Base-by-base conservation (phyloP, 1,140 invertebrate species). In the Apis laboriosa region DNA sequence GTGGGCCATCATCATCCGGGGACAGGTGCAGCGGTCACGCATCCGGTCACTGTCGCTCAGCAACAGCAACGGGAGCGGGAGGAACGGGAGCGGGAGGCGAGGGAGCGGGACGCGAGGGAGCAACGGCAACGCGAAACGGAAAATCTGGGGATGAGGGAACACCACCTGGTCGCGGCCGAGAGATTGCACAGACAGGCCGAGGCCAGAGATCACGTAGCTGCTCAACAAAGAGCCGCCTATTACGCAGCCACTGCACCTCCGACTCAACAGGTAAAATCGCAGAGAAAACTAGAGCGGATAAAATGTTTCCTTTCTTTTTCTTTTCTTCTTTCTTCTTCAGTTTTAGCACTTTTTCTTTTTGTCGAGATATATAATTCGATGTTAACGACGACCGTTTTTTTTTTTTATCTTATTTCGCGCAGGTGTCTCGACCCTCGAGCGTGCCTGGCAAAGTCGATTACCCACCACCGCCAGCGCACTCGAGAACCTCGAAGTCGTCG, bases 391-490 rank as follows among this genome's bases (percentile, higher is more conserved):
- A 34, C 2, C 34, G 34, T 34, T 34, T 3, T 34, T 17, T 55
- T 55, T n/a, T 24, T 63, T 21, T 34, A 12, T 49, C 75, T 76
- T 43, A 2, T 17, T 53, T 9, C 60, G 7, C n/a, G 21, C 80
- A 94, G 93, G 92, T 93, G 12, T 90, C 93, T 9, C 89, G 95
- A 83, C 93, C 95, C 21, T 93, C 95, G 34, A 94, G 93, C 90
- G 93, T 95, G 76, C 93, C 94, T 80, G 92, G 92, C 77, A 95
- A 95, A 92, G 93, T 94, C 5, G 95, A 96, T 2, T 96, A 96
- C 78, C 95, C 95, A 56, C 93, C 95, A 34, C 95, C 95, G 0
- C 94, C 95, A 72, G 95, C 95, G 53, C 95, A 96, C 90, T 95
- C 95, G 84, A 92, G 95, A 77, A 90, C 93, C 5, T 92, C 92